phyloP scores from a whole-genome alignment of 2,888 invertebrate species.

The Gibbula magus region DNA sequence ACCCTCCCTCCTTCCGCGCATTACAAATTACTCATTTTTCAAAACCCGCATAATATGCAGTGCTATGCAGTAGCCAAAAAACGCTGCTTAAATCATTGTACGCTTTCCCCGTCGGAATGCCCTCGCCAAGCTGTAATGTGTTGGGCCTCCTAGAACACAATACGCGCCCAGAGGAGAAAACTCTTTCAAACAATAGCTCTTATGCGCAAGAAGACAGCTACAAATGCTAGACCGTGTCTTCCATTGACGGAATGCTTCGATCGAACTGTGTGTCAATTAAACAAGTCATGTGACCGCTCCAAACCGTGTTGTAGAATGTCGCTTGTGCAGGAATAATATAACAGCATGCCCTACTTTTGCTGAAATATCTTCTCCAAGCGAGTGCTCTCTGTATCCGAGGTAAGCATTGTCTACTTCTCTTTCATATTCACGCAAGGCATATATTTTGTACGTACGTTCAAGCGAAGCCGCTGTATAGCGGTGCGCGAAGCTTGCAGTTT shows the following conservation, averaged over 20 bases:
- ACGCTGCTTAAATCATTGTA: too few species aligned
- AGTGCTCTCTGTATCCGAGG: not conserved
- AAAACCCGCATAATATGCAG: too few species aligned
- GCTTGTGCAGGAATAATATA: not conserved
- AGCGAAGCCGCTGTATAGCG: too few species aligned
- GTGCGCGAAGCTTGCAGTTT: slow-evolving; percentile 2
- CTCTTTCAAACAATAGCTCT: not conserved
- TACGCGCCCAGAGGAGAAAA: too few species aligned
- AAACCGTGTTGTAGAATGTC: not conserved
- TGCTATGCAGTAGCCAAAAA: too few species aligned
- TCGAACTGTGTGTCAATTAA: slow-evolving; percentile 20
- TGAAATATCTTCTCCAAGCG: not conserved
- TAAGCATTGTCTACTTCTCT: not conserved
- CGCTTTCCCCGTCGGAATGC: too few species aligned
- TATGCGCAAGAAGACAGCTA: not conserved
- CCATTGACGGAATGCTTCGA: slow-evolving; percentile 15
- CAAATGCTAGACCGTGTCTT: not conserved
- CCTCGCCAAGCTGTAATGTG: too few species aligned
- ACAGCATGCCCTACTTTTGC: not conserved
- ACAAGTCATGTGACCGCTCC: slow-evolving; percentile 17
- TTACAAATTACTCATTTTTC: too few species aligned
- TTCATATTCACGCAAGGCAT: not conserved
- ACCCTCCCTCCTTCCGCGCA: too few species aligned
- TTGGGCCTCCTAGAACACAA: too few species aligned
- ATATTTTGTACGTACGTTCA: too few species aligned